These are phyloP conservation scores for Ictalurus punctatus DNA, from an alignment of 2,113 vertebrate species.

Conservation along the genomic window DNA sequence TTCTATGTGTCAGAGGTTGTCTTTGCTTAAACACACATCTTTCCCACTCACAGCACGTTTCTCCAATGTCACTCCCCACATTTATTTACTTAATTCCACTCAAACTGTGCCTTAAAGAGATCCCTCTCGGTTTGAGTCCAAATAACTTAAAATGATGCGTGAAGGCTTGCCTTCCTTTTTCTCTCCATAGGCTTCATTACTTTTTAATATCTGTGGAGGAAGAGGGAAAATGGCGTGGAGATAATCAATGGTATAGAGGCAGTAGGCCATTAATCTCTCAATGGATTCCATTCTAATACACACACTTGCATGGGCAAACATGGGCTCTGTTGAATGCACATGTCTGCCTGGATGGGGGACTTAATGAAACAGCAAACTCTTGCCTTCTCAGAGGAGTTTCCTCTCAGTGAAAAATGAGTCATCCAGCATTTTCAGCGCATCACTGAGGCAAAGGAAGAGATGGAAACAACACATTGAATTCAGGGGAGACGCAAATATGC, in stretches of 20 bases:
- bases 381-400: constrained; percentile 71
- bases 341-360: constrained; percentile 78
- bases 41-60: constrained; percentile 63
- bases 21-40: constrained; percentile 71
- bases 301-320: constrained; percentile 75
- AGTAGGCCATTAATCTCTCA: constrained; percentile 77
- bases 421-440: constrained; percentile 55
- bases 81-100: constrained; percentile 80
- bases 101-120: constrained; percentile 77
- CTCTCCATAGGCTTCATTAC: constrained; percentile 78
- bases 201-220: constrained; percentile 76
- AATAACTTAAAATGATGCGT: constrained; percentile 80
- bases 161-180: constrained; percentile 67
- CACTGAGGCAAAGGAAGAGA: constrained; percentile 60
- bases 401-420: constrained; percentile 72
- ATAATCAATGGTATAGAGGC: constrained; percentile 79
- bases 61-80: constrained; percentile 63
- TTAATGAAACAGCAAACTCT: constrained; percentile 77
- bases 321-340: constrained; percentile 69
- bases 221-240: constrained; percentile 67
- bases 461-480: constrained; percentile 67
- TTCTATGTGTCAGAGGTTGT: constrained; percentile 69
- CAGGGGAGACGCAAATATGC: constrained; percentile 61
- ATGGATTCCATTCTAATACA: constrained; percentile 77
- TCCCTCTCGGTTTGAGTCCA: constrained; percentile 75